Percentiles rank a stretch among this genome's conserved stretches.
These are phyloP conservation scores for Podarcis raffonei DNA, from an alignment of 2,113 vertebrate species.

Conservation along the genomic window DNA sequence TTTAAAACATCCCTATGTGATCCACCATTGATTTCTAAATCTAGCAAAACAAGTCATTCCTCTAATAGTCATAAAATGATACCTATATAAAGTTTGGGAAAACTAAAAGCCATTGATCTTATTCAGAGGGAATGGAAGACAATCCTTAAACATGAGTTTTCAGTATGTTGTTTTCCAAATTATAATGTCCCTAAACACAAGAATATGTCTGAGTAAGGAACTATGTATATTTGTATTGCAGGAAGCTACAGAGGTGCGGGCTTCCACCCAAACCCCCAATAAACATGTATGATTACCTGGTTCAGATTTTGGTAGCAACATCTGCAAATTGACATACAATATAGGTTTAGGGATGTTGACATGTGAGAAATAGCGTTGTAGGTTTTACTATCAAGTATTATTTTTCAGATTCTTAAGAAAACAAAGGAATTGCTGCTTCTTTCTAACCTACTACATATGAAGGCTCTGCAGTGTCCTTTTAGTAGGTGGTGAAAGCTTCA, in stretches of 20 bases:
- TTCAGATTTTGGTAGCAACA: neutral
- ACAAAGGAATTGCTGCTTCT: neutral
- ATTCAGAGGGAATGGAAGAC: conserved; percentile 29
- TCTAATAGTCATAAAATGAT: neutral
- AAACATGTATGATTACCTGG: neutral
- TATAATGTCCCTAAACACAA: neutral
- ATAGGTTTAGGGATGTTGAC: conserved; percentile 1
- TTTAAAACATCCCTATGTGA: neutral
- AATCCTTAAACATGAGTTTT: conserved; percentile 9
- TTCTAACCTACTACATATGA: conserved; percentile 7
- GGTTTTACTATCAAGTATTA: conserved; percentile 25
- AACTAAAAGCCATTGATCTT: conserved; percentile 24
- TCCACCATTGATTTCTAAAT: neutral
- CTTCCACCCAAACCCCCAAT: neutral
- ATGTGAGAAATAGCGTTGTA: neutral
- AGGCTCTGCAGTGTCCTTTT: neutral
- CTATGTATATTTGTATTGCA: neutral
- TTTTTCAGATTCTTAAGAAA: conserved; percentile 1
- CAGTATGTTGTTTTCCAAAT: conserved; percentile 9
- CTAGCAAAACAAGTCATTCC: neutral
- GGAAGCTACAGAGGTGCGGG: neutral
- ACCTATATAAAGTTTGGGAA: neutral
- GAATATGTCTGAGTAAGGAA: neutral
- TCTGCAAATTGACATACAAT: neutral
- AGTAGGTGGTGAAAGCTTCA: neutral